phyloP scores from a whole-genome alignment of 2,113 vertebrate species.

The Sinocyclocheilus rhinocerous region DNA sequence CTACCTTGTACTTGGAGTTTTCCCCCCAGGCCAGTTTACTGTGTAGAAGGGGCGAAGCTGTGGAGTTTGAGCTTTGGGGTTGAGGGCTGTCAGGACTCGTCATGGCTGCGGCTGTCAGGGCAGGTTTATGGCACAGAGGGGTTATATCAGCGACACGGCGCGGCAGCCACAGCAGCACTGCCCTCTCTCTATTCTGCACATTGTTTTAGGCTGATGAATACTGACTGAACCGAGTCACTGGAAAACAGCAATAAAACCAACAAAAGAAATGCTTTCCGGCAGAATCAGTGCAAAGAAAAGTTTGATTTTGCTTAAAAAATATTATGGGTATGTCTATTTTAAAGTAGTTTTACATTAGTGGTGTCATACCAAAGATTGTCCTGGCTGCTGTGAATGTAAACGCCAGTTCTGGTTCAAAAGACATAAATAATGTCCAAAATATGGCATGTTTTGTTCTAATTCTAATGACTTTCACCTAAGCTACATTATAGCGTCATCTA shows the following conservation, averaged over 20 bases:
- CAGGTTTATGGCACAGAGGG: neutral
- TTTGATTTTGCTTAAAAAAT: neutral
- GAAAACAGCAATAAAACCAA: neutral
- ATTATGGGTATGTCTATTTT: too few relatives aligned
- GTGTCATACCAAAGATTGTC: neutral
- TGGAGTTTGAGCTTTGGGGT: neutral
- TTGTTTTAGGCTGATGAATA: neutral
- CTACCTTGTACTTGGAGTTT: neutral
- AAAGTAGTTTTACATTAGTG: neutral
- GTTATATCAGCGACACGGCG: slow-evolving; percentile 41
- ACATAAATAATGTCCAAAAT: neutral
- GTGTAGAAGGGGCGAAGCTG: neutral
- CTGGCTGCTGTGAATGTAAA: neutral
- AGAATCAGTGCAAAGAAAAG: neutral
- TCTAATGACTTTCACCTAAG: too few relatives aligned
- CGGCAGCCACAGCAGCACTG: slow-evolving; percentile 47
- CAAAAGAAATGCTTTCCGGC: neutral
- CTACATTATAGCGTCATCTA: too few relatives aligned
- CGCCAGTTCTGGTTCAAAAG: neutral
- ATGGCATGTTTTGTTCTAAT: neutral
- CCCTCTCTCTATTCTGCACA: slow-evolving; percentile 46
- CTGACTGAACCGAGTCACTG: neutral
- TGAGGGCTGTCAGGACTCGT: neutral
- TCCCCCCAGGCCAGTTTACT: too few relatives aligned
- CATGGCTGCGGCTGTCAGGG: slow-evolving; percentile 65